Percentiles rank a stretch among this genome's conserved stretches.
Evolutionary conservation across 1,140 invertebrate genomes (phyloP).

Genomic region (Acromyrmex charruanus): DNA sequence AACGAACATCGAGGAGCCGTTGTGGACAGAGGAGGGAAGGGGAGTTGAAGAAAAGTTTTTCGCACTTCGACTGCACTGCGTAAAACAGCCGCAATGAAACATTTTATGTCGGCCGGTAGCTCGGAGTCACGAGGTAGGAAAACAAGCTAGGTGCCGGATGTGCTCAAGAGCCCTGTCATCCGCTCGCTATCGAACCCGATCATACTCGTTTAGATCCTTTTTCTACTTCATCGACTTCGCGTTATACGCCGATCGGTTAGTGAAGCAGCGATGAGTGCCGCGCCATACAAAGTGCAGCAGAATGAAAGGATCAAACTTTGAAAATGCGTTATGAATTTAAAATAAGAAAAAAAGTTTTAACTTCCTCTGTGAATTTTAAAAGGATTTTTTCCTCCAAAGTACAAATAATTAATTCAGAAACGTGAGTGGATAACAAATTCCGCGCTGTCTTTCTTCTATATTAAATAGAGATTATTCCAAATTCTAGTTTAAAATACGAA

Average conservation of each 20-base stretch:
- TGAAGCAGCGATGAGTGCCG: no score
- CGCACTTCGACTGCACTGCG: no score
- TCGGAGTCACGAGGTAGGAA: slow-evolving; percentile 14
- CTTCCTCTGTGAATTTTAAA: neutral
- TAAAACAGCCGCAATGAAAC: slow-evolving; percentile 9
- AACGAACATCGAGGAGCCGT: neutral
- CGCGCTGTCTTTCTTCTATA: no score
- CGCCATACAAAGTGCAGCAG: neutral
- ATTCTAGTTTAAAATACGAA: neutral
- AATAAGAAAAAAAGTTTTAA: neutral
- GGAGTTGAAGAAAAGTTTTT: neutral
- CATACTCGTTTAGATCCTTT: slow-evolving; percentile 1
- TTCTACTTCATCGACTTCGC: slow-evolving; percentile 40
- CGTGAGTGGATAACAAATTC: neutral
- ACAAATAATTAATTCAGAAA: neutral
- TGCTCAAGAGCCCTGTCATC: slow-evolving; percentile 18
- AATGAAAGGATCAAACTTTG: neutral
- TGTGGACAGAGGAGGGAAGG: no score
- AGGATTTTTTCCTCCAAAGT: neutral
- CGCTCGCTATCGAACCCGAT: slow-evolving; percentile 48
- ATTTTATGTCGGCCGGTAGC: slow-evolving; percentile 8
- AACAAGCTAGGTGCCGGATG: slow-evolving; percentile 6
- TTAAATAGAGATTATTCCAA: neutral
- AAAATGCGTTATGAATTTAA: neutral
- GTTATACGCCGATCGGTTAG: slow-evolving; percentile 25